These are phyloP conservation scores for Cryptoprocta ferox DNA, from an alignment of 2,797 vertebrate genomes.

Conservation along the genomic window DNA sequence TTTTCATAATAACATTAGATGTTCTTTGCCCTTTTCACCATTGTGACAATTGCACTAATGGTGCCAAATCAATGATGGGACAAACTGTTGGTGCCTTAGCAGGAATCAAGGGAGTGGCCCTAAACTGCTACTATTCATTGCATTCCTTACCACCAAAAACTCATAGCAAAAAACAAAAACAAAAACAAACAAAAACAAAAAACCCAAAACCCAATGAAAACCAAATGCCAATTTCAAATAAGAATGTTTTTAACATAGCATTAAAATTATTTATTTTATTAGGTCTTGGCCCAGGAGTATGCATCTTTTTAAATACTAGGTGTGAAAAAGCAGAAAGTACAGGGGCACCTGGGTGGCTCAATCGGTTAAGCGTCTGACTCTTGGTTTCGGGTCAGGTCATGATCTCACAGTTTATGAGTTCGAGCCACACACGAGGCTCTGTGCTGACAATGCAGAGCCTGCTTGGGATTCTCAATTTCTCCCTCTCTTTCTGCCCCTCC, in stretches of 20 bases:
- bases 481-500: too few species aligned
- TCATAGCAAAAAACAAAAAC: background rate
- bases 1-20: background rate
- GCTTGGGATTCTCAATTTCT: too few species aligned
- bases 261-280: background rate
- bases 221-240: background rate
- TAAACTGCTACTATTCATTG: fast-evolving
- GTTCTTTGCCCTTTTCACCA: background rate
- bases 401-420: too few species aligned
- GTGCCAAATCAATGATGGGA: background rate
- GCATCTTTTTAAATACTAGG: background rate
- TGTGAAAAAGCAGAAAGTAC: background rate
- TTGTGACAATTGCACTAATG: background rate
- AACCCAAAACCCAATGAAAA: background rate
- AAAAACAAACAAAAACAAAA: background rate
- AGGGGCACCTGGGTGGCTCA: too few species aligned
- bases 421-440: too few species aligned
- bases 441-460: too few species aligned
- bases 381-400: too few species aligned
- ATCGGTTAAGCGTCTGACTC: too few species aligned
- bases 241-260: background rate
- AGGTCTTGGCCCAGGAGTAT: background rate
- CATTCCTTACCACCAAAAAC: background rate
- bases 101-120: background rate
- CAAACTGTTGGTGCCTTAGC: background rate